Conservation (phyloP, 2,797 vertebrate genomes). For the Spea hammondii region DNA sequence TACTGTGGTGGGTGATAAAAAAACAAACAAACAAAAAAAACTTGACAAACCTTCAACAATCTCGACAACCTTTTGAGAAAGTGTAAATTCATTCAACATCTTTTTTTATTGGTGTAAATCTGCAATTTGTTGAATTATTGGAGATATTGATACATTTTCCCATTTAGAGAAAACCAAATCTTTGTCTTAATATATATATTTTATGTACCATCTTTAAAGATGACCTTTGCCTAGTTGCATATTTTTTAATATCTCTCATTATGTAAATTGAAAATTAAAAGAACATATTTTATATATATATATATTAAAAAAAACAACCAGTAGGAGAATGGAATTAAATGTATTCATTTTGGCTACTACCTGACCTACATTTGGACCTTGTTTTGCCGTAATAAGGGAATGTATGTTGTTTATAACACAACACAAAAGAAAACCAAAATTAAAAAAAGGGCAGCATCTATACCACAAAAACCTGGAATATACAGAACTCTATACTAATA, state of each 20-base stretch:
- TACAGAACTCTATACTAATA: too few relatives aligned
- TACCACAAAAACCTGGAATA: too few relatives aligned
- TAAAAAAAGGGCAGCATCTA: too few relatives aligned
- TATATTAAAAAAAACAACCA: too few relatives aligned
- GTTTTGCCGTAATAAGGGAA: neutral
- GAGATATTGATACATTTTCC: constrained; percentile 1
- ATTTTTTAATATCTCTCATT: constrained; percentile 39
- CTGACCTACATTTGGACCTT: neutral
- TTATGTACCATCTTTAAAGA: constrained; percentile 32
- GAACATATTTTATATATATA: constrained; percentile 22
- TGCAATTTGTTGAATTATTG: constrained; percentile 1
- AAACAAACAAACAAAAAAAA: neutral
- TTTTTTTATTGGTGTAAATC: constrained; percentile 9
- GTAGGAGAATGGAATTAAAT: too few relatives aligned
- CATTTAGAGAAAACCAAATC: constrained; percentile 14
- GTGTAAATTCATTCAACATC: neutral
- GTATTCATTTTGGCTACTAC: too few relatives aligned
- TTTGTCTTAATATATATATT: constrained; percentile 33
- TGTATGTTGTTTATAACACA: neutral
- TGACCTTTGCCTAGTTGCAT: constrained; percentile 2
- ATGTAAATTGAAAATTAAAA: constrained; percentile 7
- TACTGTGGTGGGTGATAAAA: neutral
- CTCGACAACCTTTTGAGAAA: neutral
- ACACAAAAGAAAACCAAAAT: too few relatives aligned
- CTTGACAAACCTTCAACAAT: neutral